phyloP scores from a whole-genome alignment of 2,113 vertebrate genomes.

The Otus sunia region DNA sequence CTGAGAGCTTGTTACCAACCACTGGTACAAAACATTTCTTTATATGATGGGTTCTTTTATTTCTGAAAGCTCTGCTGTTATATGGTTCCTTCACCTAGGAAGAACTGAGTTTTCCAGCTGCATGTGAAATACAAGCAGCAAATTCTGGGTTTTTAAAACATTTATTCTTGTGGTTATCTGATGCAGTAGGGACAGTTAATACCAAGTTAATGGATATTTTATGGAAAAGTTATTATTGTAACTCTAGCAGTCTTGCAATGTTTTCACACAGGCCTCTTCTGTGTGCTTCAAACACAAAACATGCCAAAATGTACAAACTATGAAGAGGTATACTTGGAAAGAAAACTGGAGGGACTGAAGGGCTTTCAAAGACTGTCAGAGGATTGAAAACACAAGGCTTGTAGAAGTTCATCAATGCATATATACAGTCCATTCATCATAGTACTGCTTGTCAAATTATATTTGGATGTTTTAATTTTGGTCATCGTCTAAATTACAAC shows the following conservation, averaged over 20 bases:
- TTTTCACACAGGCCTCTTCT: constrained; percentile 1
- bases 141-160: not conserved
- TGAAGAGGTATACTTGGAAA: not conserved
- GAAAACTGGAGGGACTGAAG: not conserved
- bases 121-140: not conserved
- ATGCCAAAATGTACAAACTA: constrained; percentile 25
- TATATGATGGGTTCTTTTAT: not conserved
- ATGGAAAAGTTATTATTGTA: constrained; percentile 36
- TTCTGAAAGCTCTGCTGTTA: not conserved
- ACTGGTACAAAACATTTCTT: not conserved
- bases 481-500: not conserved
- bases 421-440: not conserved
- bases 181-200: constrained; percentile 29
- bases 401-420: not conserved
- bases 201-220: constrained; percentile 43
- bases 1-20: not conserved
- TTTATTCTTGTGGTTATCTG: not conserved
- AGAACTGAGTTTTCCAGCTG: not conserved
- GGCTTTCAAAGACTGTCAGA: not conserved
- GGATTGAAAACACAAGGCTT: not conserved
- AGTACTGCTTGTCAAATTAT: not conserved
- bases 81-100: not conserved
- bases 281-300: not conserved
- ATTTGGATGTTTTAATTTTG: not conserved
- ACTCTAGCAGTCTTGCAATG: not conserved